phyloP scores from a whole-genome alignment of 2,888 invertebrate species.

The Philonicus albiceps region DNA sequence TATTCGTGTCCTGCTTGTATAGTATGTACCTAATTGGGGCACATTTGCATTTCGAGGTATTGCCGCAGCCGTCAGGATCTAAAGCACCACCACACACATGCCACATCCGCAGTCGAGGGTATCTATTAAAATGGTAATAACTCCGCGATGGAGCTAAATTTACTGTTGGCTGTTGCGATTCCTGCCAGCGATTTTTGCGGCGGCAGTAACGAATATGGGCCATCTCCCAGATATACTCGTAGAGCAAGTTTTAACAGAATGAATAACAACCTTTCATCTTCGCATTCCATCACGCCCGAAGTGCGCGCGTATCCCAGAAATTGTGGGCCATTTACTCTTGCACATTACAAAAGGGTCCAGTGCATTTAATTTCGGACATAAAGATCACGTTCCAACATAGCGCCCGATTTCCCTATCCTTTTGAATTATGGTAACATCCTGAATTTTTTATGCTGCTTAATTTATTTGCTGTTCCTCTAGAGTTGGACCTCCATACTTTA shows the following conservation, averaged over 20 bases:
- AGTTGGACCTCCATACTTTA: background rate
- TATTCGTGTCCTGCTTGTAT: constrained; percentile 2
- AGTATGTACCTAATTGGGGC: constrained; percentile 13
- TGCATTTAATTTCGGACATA: background rate
- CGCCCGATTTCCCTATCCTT: background rate
- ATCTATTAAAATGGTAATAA: constrained; percentile 19
- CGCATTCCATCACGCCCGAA: background rate
- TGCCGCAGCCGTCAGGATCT: background rate
- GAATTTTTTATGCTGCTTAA: background rate
- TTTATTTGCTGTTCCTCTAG: background rate
- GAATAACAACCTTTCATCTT: constrained; percentile 22
- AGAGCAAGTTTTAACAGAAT: background rate
- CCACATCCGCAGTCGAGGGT: background rate
- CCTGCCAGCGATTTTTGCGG: background rate
- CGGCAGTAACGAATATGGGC: background rate
- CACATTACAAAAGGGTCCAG: background rate
- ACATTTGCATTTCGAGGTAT: constrained; percentile 21
- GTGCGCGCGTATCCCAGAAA: background rate
- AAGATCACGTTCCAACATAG: background rate
- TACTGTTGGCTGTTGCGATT: background rate
- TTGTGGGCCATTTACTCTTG: background rate
- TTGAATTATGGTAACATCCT: background rate
- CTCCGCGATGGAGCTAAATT: background rate
- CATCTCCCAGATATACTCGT: background rate
- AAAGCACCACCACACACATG: background rate